These are phyloP conservation scores for Corydoras maculifer DNA, from an alignment of 2,113 vertebrate genomes.

Conservation along the genomic window DNA sequence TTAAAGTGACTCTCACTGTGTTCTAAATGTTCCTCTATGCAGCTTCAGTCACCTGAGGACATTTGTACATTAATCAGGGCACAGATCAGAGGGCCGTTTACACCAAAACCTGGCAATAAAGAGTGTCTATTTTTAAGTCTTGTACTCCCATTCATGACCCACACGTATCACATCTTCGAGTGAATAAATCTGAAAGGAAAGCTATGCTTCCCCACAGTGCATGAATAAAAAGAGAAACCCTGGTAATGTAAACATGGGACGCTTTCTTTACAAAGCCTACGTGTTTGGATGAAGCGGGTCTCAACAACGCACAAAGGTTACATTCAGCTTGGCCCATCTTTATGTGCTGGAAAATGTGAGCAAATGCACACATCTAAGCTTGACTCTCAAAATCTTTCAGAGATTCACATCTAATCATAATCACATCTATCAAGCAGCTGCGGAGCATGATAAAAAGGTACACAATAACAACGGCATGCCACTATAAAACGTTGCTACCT, in stretches of 20 bases:
- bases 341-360: constrained; percentile 52
- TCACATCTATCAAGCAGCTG: constrained; percentile 20
- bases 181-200: constrained; percentile 58
- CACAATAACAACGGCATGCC: constrained; percentile 11
- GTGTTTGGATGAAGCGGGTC: constrained; percentile 36
- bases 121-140: constrained; percentile 42
- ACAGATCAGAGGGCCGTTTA: neutral
- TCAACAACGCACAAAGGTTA: constrained; percentile 53
- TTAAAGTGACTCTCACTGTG: too few species aligned
- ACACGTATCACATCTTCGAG: constrained; percentile 64
- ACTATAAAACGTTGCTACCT: constrained; percentile 32
- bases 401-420: constrained; percentile 17
- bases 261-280: constrained; percentile 47
- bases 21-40: neutral
- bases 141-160: constrained; percentile 59
- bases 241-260: constrained; percentile 55
- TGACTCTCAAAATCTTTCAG: constrained; percentile 27
- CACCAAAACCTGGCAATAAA: constrained; percentile 21
- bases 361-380: constrained; percentile 41
- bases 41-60: constrained; percentile 1
- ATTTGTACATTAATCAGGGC: neutral
- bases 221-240: constrained; percentile 60
- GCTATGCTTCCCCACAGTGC: constrained; percentile 41
- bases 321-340: constrained; percentile 42
- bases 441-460: constrained; percentile 7